Conservation (phyloP, 2,888 invertebrate genomes). For the Agrotis puta region DNA sequence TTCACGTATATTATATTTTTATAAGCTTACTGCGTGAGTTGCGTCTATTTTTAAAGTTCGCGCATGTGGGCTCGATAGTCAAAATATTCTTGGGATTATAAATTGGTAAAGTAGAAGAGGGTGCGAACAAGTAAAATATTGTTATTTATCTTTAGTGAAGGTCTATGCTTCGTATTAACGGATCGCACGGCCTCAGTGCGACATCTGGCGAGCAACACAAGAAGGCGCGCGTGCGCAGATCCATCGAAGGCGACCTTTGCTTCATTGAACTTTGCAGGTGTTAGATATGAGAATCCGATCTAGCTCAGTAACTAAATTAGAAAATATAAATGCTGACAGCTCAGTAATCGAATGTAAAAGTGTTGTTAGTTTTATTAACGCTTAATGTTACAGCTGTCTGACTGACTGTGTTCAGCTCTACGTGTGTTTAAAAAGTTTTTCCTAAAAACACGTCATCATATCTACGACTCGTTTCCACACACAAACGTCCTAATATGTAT, state of each 20-base stretch:
- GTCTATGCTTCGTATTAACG: constrained; percentile 62
- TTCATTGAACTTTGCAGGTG: constrained; percentile 74
- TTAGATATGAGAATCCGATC: constrained; percentile 48
- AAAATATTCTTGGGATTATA: constrained; percentile 75
- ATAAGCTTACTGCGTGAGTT: constrained; percentile 72
- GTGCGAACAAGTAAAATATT: constrained; percentile 67
- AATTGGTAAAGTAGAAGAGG: constrained; percentile 68
- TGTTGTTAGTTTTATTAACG: not conserved
- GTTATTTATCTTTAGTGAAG: constrained; percentile 64
- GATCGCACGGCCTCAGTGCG: constrained; percentile 46
- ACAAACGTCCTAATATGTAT: constrained; percentile 18
- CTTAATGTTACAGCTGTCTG: too few species aligned
- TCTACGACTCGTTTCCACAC: not conserved
- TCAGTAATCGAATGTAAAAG: not conserved
- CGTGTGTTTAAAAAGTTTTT: not conserved
- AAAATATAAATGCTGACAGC: constrained; percentile 23
- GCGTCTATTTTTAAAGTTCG: constrained; percentile 78
- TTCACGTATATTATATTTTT: constrained; percentile 74
- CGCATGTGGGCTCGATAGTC: constrained; percentile 77
- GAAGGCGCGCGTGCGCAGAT: constrained; percentile 73
- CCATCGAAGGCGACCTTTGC: constrained; percentile 75
- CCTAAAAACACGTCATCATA: not conserved
- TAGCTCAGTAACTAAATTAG: constrained; percentile 39
- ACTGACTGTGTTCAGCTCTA: not conserved
- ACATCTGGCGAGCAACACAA: constrained; percentile 68